phyloP scores from a whole-genome alignment of 2,797 vertebrate genomes.

The Sphenopsis melanotis region DNA sequence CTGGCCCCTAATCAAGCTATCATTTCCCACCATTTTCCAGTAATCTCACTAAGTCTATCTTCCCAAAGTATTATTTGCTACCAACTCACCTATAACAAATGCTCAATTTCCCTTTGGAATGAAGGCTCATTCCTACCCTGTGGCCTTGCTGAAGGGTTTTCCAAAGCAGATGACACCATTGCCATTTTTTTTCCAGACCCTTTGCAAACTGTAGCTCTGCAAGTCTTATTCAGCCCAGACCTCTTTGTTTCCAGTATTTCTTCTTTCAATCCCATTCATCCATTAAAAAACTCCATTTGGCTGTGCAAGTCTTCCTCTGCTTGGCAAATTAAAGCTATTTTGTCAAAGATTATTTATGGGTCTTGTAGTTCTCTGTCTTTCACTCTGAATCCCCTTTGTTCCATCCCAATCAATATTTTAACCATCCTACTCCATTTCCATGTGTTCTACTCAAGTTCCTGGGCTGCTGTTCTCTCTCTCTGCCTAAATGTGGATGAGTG shows the following conservation, averaged over 20 bases:
- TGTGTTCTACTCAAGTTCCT: neutral
- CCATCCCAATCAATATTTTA: neutral
- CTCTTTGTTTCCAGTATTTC: neutral
- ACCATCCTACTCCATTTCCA: neutral
- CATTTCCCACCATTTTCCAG: neutral
- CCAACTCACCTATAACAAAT: neutral
- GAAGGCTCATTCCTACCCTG: neutral
- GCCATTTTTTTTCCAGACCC: neutral
- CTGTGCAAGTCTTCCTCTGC: neutral
- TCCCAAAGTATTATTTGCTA: neutral
- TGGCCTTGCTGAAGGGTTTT: neutral
- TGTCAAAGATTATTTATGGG: neutral
- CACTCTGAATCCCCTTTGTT: neutral
- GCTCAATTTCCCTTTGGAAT: neutral
- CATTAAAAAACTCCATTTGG: neutral
- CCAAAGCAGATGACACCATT: neutral
- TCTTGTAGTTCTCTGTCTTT: neutral
- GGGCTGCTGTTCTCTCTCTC: neutral
- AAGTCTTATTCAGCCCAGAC: neutral
- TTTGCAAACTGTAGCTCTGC: neutral
- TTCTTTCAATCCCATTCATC: neutral
- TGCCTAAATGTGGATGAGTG: neutral
- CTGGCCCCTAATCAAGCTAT: neutral
- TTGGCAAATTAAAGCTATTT: neutral
- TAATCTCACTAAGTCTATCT: neutral